A percentile compares a stretch with the other conserved stretches of the same genome.
Evolutionary conservation across 1,140 invertebrate genomes (phyloP).

Genomic region (Ectropis grisescens): DNA sequence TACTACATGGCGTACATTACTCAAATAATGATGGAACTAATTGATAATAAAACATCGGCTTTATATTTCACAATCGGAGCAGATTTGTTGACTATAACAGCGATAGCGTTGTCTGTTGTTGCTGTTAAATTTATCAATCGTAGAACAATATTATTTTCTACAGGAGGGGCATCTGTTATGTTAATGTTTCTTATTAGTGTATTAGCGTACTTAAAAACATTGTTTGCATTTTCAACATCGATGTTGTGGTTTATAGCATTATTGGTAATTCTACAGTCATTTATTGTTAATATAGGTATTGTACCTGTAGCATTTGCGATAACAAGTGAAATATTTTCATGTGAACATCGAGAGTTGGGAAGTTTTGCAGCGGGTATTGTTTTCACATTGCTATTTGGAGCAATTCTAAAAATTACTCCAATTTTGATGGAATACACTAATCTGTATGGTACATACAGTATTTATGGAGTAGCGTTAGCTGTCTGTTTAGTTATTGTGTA

Average conservation of each 20-base stretch:
- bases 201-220: conserved; percentile 12
- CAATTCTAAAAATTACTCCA: conserved; percentile 24
- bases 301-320: conserved; percentile 26
- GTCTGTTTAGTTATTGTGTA: conserved; percentile 19
- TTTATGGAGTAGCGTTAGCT: conserved; percentile 17
- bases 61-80: conserved; percentile 21
- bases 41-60: conserved; percentile 17
- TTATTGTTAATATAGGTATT: conserved; percentile 24
- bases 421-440: conserved; percentile 21
- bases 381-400: conserved; percentile 19
- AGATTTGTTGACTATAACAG: conserved; percentile 20
- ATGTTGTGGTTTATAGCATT: no score
- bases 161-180: conserved; percentile 13
- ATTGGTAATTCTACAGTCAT: conserved; percentile 20
- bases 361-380: conserved; percentile 20
- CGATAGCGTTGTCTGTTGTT: conserved; percentile 16
- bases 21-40: conserved; percentile 27
- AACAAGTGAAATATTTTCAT: conserved; percentile 28
- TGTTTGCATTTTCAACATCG: no score
- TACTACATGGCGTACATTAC: conserved; percentile 24
- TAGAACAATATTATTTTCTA: conserved; percentile 20
- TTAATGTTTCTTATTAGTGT: conserved; percentile 26
- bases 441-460: conserved; percentile 20
- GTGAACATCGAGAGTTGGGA: conserved; percentile 25
- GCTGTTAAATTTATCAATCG: conserved; percentile 20